These are phyloP conservation scores for Margaritifera margaritifera DNA, from an alignment of 2,888 invertebrate genomes.

Conservation along the genomic window DNA sequence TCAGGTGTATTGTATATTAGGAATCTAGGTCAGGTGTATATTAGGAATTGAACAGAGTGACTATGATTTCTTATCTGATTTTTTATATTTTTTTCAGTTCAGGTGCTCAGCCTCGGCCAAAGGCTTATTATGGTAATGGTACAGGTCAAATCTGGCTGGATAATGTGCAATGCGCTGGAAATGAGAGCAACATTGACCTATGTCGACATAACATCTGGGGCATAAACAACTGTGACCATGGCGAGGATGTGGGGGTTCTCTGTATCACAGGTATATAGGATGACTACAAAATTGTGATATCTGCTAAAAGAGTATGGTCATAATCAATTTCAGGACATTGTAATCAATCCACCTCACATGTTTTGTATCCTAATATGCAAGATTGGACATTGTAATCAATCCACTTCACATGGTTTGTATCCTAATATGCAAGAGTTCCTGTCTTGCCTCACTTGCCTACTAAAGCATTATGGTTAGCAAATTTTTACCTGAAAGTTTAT, in stretches of 20 bases:
- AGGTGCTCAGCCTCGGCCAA: constrained; percentile 42
- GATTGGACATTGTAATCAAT: no score
- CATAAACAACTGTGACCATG: constrained; percentile 23
- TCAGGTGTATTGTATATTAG: not conserved
- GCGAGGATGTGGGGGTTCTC: constrained; percentile 38
- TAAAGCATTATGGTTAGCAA: no score
- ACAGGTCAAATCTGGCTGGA: constrained; percentile 40
- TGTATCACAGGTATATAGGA: constrained; percentile 30
- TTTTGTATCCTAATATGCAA: no score
- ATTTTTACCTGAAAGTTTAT: no score
- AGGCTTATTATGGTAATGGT: constrained; percentile 43
- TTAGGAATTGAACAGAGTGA: not conserved
- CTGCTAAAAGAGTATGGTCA: no score
- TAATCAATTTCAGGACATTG: no score
- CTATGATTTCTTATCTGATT: not conserved
- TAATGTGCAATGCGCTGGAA: constrained; percentile 31
- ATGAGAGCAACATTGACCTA: constrained; percentile 24
- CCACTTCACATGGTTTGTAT: no score
- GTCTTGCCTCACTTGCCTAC: no score
- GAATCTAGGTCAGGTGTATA: not conserved
- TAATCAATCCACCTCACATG: no score
- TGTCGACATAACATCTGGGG: constrained; percentile 30
- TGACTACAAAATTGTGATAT: not conserved
- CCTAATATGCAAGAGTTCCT: no score
- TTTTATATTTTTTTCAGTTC: constrained; percentile 23